A percentile compares a stretch with the other conserved stretches of the same genome.
These are phyloP conservation scores for Lucifuga dentata DNA, from an alignment of 2,113 vertebrate species.

Conservation along the genomic window DNA sequence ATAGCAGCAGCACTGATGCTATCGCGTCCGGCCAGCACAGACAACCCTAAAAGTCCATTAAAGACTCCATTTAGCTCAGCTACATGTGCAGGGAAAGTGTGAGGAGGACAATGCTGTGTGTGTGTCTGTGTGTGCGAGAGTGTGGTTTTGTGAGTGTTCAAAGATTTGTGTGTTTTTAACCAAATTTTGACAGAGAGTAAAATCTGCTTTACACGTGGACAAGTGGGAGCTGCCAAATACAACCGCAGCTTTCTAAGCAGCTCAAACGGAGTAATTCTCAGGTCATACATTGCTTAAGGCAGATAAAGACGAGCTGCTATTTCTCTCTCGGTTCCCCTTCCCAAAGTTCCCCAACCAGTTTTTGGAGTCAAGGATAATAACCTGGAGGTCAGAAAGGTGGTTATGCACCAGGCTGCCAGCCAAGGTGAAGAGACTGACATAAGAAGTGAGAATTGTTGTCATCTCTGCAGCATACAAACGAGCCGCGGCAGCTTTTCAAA, in stretches of 20 bases:
- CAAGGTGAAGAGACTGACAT: conserved; percentile 49
- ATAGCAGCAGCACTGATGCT: conserved; percentile 73
- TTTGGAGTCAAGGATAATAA: conserved; percentile 51
- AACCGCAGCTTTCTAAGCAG: conserved; percentile 28
- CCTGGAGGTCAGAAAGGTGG: conserved; percentile 47
- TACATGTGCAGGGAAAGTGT: conserved; percentile 24
- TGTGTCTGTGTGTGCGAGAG: neutral
- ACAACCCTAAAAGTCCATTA: conserved; percentile 76
- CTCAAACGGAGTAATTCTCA: conserved; percentile 44
- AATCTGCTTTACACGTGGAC: conserved; percentile 30
- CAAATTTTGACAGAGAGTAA: conserved; percentile 19
- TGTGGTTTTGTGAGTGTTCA: conserved; percentile 4
- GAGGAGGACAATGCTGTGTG: conserved; percentile 10
- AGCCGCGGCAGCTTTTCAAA: neutral
- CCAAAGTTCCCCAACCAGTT: conserved; percentile 15
- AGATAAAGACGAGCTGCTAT: conserved; percentile 27
- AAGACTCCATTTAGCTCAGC: conserved; percentile 68
- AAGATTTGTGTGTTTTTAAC: neutral
- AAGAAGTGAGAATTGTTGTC: conserved; percentile 21
- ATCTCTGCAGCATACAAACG: conserved; percentile 5
- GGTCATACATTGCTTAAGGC: conserved; percentile 37
- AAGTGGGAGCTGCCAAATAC: conserved; percentile 39
- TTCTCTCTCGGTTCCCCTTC: neutral
- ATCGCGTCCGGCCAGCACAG: conserved; percentile 64
- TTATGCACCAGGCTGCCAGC: conserved; percentile 14